A percentile compares a stretch with the other conserved stretches of the same genome.
phyloP scores from a whole-genome alignment of 1,140 invertebrate species.

The Streblospio benedicti region DNA sequence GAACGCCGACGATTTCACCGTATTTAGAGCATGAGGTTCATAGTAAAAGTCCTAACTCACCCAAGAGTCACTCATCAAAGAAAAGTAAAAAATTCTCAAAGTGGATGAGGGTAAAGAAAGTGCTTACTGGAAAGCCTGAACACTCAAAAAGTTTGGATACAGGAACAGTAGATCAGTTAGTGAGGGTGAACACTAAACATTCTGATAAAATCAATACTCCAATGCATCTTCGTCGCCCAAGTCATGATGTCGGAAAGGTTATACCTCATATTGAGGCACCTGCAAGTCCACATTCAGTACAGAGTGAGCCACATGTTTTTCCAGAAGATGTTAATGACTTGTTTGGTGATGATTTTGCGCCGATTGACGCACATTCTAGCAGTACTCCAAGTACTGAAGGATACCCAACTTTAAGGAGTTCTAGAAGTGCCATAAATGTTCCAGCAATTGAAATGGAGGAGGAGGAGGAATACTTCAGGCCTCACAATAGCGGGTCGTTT shows the following conservation, averaged over 20 bases:
- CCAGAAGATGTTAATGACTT: too few species aligned
- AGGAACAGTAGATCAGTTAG: neutral
- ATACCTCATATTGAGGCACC: neutral
- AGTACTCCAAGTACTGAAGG: too few species aligned
- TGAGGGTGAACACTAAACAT: constrained; percentile 1
- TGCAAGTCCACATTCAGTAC: neutral
- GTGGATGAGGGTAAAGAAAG: constrained; percentile 42
- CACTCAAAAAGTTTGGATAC: neutral
- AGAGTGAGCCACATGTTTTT: constrained; percentile 3
- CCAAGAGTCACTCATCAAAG: too few species aligned
- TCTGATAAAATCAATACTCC: neutral
- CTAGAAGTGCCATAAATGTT: too few species aligned
- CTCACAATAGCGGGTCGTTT: too few species aligned
- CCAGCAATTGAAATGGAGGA: too few species aligned
- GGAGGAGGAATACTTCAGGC: too few species aligned
- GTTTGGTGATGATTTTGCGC: too few species aligned
- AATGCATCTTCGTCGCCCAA: neutral
- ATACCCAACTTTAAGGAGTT: too few species aligned
- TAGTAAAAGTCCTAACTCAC: too few species aligned
- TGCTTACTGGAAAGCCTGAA: constrained; percentile 28
- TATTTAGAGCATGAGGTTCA: neutral
- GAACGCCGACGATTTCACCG: neutral
- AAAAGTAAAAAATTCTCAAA: constrained; percentile 29
- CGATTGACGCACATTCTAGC: too few species aligned
- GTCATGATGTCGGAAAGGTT: neutral